These are phyloP conservation scores for Drosophila anomalipes DNA, from an alignment of 2,888 invertebrate genomes.

Conservation along the genomic window DNA sequence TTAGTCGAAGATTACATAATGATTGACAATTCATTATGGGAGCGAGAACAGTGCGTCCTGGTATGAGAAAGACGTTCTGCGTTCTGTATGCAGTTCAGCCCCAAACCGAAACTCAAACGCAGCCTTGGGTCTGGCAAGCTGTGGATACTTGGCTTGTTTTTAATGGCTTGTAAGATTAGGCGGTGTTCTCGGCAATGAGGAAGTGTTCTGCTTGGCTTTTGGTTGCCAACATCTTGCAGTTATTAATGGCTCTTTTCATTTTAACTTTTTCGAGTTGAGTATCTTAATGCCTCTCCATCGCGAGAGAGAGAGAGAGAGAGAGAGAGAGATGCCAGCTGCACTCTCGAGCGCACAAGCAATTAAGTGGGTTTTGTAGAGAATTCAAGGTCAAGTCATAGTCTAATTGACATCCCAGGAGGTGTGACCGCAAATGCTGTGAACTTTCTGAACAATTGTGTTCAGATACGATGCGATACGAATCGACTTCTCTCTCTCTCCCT, in stretches of 20 bases:
- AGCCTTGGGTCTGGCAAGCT: conserved; percentile 16
- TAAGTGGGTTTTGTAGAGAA: conserved; percentile 32
- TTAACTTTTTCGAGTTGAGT: conserved; percentile 28
- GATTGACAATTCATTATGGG: conserved; percentile 79
- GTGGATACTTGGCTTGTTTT: conserved; percentile 43
- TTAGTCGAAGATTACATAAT: conserved; percentile 80
- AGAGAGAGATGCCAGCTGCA: neutral
- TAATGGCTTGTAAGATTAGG: conserved; percentile 71
- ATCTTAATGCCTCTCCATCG: neutral
- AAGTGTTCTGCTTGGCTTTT: conserved; percentile 50
- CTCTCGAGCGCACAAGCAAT: conserved; percentile 9
- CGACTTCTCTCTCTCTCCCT: conserved; percentile 11
- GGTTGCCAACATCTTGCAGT: conserved; percentile 44
- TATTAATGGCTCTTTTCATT: conserved; percentile 61
- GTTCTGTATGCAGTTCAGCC: conserved; percentile 5
- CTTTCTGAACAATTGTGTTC: conserved; percentile 59
- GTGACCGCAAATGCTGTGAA: conserved; percentile 68
- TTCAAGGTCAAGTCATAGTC: conserved; percentile 62
- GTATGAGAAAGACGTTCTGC: conserved; percentile 23
- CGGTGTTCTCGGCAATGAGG: conserved; percentile 63
- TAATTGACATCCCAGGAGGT: conserved; percentile 71
- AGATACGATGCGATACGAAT: conserved; percentile 29
- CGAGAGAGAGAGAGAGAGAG: neutral
- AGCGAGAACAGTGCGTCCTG: conserved; percentile 36
- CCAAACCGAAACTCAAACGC: conserved; percentile 10